Conservation (phyloP, 2,888 invertebrate species). For the Drosophila neutralis region DNA sequence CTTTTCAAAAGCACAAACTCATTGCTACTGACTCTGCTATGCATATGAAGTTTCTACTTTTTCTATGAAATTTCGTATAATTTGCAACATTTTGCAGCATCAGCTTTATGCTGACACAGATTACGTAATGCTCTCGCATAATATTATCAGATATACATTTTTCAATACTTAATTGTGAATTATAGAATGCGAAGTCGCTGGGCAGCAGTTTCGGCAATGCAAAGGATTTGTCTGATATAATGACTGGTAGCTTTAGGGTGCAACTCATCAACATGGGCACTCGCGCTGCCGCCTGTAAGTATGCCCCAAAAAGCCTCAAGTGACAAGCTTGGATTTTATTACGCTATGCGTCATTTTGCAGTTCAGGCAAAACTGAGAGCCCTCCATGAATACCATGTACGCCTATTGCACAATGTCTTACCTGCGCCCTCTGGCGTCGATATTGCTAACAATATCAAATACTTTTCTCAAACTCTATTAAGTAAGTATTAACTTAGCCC, state of each 20-base stretch:
- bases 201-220: slow-evolving; percentile 83
- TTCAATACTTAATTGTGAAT: background rate
- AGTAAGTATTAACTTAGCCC: slow-evolving; percentile 88
- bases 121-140: slow-evolving; percentile 45
- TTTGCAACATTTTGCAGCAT: slow-evolving; percentile 36
- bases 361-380: slow-evolving; percentile 99
- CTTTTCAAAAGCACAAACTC: slow-evolving; percentile 16
- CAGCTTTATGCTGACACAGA: background rate
- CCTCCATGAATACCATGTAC: slow-evolving; percentile 97
- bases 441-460: slow-evolving; percentile 98
- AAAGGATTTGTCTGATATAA: slow-evolving; percentile 85
- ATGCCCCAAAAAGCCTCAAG: slow-evolving; percentile 65
- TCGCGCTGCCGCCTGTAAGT: slow-evolving; percentile 96
- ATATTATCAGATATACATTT: background rate
- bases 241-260: slow-evolving; percentile 90
- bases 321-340: background rate
- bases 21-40: background rate
- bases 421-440: slow-evolving; percentile 97
- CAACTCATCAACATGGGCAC: slow-evolving; percentile 95
- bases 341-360: slow-evolving; percentile 83
- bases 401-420: slow-evolving; percentile 94
- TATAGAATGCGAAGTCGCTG: slow-evolving; percentile 82
- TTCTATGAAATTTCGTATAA: slow-evolving; percentile 4
- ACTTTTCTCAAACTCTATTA: slow-evolving; percentile 98
- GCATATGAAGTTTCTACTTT: slow-evolving; percentile 22